phyloP scores from a whole-genome alignment of 2,113 vertebrate genomes.

The Zosterops lateralis region DNA sequence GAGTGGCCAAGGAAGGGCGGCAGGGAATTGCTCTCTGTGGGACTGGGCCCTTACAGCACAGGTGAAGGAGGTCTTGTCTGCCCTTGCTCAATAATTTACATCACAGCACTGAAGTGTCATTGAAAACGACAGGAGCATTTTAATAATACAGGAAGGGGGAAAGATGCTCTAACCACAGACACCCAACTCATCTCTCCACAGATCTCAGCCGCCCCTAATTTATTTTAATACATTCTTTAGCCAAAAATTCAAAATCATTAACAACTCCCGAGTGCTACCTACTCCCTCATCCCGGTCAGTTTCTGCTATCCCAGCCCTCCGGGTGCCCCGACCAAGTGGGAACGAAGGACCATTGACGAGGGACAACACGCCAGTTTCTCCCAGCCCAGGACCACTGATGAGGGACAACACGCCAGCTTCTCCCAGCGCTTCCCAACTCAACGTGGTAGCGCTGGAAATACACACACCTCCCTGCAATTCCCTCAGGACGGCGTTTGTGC shows the following conservation, averaged over 20 bases:
- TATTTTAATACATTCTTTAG: neutral
- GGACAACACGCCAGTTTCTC: accelerated
- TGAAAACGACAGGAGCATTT: neutral
- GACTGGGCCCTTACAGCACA: neutral
- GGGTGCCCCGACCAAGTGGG: accelerated
- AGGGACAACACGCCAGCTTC: neutral
- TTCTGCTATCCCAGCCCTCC: neutral
- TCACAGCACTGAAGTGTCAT: neutral
- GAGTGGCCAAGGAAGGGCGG: neutral
- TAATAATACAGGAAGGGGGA: neutral
- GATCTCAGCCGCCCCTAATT: neutral
- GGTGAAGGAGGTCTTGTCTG: neutral
- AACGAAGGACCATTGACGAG: accelerated
- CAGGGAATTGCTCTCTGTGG: neutral
- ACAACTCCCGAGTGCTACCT: neutral
- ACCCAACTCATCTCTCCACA: neutral
- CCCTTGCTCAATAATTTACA: conserved; percentile 11
- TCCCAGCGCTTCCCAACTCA: neutral
- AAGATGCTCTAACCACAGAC: neutral
- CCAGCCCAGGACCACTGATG: neutral
- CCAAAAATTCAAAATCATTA: neutral
- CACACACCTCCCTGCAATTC: neutral
- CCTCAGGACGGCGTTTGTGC: accelerated
- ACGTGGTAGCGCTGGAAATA: neutral
- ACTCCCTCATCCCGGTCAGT: neutral